Percentiles rank a stretch among this genome's conserved stretches.
Conservation (phyloP, 2,113 vertebrate species). For the Microtus richardsoni region DNA sequence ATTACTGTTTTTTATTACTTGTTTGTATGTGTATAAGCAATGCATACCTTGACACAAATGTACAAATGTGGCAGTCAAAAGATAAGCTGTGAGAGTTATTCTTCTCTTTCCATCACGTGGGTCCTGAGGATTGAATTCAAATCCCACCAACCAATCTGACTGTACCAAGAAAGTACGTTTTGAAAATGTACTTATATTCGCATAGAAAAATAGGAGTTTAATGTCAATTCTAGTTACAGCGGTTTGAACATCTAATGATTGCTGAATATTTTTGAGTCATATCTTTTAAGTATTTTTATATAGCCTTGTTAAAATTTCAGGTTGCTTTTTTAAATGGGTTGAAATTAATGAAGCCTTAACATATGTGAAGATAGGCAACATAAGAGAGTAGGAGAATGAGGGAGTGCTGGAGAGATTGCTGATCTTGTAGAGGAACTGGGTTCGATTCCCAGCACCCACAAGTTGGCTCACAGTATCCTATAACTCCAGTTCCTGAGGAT, state of each 20-base stretch:
- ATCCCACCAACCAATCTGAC: background rate
- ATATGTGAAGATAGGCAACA: background rate
- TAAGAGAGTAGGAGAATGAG: background rate
- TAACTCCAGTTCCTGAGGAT: background rate
- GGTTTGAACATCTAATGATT: background rate
- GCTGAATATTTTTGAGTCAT: background rate
- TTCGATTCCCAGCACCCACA: background rate
- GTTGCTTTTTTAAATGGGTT: slow-evolving; percentile 44
- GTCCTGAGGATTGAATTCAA: background rate
- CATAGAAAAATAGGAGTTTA: slow-evolving; percentile 14
- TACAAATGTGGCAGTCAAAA: background rate
- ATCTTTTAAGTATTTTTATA: slow-evolving; percentile 58
- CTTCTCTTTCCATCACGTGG: background rate
- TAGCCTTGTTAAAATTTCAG: slow-evolving; percentile 42
- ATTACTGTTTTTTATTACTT: slow-evolving; percentile 26
- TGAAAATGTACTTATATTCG: background rate
- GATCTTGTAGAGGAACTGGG: background rate
- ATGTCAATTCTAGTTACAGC: slow-evolving; percentile 31
- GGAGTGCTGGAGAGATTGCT: background rate
- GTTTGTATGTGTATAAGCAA: background rate
- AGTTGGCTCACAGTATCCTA: background rate
- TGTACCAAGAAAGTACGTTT: slow-evolving; percentile 20
- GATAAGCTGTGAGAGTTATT: background rate
- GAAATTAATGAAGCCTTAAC: slow-evolving; percentile 37
- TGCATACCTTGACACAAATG: background rate